Evolutionary conservation across 2,888 invertebrate genomes (phyloP).

Genomic region (Megastigmus dorsalis): DNA sequence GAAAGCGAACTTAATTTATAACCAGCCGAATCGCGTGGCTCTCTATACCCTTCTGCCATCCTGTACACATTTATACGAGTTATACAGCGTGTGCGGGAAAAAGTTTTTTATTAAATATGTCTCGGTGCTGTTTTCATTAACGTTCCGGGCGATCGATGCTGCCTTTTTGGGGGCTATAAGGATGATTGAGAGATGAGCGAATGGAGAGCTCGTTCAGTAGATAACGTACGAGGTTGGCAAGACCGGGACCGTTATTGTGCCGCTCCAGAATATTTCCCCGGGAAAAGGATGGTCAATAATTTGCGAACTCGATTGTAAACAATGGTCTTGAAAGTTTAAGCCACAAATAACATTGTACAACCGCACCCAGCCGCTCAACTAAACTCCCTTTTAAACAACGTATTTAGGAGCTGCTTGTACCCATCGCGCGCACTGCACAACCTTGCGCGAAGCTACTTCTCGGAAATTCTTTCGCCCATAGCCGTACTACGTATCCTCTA

Average conservation of each 20-base stretch:
- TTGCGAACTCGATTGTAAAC: neutral
- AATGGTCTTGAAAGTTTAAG: neutral
- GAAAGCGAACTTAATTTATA: conserved; percentile 54
- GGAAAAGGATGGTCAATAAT: no score
- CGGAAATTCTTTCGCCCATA: no score
- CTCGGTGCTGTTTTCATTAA: conserved; percentile 20
- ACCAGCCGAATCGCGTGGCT: conserved; percentile 36
- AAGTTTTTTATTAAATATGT: conserved; percentile 25
- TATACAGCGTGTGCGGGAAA: no score
- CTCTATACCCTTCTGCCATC: neutral
- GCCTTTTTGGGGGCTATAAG: neutral
- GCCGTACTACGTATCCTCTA: no score
- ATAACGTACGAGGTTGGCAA: conserved; percentile 5
- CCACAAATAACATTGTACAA: neutral
- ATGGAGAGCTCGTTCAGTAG: conserved; percentile 8
- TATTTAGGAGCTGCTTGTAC: no score
- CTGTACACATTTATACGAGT: neutral
- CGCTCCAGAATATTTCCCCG: no score
- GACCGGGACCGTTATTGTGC: no score
- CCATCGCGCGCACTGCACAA: no score
- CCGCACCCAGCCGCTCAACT: no score
- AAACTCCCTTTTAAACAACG: neutral
- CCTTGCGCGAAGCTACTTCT: no score
- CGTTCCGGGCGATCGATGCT: no score
- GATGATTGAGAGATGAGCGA: neutral